Evolutionary conservation across 64 coral and sea anemone genomes (phyloP).

Genomic region (Astreopora myriophthalma): DNA sequence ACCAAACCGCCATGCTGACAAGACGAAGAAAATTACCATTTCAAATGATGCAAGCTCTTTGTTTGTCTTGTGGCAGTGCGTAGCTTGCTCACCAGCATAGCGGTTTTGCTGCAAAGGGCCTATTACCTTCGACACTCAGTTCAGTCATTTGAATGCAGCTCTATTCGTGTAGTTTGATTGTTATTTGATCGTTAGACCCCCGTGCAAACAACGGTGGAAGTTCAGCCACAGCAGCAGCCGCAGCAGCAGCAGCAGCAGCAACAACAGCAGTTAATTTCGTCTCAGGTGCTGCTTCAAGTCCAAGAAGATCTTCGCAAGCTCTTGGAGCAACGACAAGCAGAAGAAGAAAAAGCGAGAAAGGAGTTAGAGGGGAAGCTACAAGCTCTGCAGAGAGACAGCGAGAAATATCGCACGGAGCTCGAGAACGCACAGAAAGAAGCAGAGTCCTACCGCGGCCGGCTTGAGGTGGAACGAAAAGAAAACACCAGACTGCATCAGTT

Average conservation of each 20-base stretch:
- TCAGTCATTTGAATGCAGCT: background rate
- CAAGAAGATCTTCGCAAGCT: conserved; percentile 92
- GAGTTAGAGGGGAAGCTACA: conserved; percentile 93
- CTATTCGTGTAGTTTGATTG: background rate
- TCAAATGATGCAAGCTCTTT: too few species aligned
- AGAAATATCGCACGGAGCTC: conserved; percentile 92
- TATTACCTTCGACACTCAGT: background rate
- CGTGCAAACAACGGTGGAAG: conserved; percentile 15
- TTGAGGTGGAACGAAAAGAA: conserved; percentile 82
- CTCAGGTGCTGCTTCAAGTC: conserved; percentile 79
- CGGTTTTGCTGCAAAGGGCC: too few species aligned
- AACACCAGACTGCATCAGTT: conserved; percentile 73
- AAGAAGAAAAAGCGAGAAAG: conserved; percentile 82
- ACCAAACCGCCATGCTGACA: too few species aligned
- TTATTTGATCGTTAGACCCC: background rate
- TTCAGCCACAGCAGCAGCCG: conserved; percentile 39
- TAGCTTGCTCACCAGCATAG: too few species aligned
- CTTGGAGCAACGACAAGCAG: conserved; percentile 78
- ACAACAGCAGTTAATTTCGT: conserved; percentile 16
- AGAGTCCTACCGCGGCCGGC: conserved; percentile 75
- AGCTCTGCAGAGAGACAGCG: conserved; percentile 78
- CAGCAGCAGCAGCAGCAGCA: conserved; percentile 20
- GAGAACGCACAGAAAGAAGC: conserved; percentile 92
- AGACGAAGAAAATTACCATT: too few species aligned
- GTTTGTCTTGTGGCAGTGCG: too few species aligned